Percentiles rank a stretch among this genome's conserved stretches.
Conservation (phyloP, 2,797 vertebrate genomes). For the Cottoperca gobio region DNA sequence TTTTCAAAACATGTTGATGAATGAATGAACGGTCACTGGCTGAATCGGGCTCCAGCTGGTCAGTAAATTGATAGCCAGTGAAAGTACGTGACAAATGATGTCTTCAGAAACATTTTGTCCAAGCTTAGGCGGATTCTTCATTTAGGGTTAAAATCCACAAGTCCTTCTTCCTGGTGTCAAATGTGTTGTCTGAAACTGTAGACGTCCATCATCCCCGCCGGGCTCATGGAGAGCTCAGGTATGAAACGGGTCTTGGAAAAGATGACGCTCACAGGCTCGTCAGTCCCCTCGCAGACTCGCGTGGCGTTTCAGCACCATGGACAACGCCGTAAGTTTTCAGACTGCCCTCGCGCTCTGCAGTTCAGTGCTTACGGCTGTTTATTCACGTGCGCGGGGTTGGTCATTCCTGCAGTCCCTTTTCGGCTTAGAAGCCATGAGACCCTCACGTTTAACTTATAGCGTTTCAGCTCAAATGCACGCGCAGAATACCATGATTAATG, state of each 20-base stretch:
- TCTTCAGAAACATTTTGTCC: constrained; percentile 61
- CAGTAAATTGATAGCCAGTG: constrained; percentile 43
- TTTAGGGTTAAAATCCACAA: constrained; percentile 60
- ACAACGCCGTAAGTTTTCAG: constrained; percentile 62
- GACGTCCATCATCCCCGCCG: constrained; percentile 15
- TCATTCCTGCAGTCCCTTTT: constrained; percentile 51
- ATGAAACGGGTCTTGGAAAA: constrained; percentile 29
- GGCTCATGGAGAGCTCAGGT: constrained; percentile 39
- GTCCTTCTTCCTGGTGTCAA: constrained; percentile 40
- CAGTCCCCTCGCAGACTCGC: constrained; percentile 19
- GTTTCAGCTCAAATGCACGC: constrained; percentile 18
- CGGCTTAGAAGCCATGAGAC: constrained; percentile 12
- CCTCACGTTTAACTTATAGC: constrained; percentile 7
- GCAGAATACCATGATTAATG: constrained; percentile 42
- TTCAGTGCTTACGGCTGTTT: constrained; percentile 1
- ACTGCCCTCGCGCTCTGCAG: constrained; percentile 3
- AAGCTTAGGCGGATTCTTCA: constrained; percentile 49
- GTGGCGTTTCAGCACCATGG: constrained; percentile 66
- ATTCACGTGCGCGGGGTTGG: constrained; percentile 39
- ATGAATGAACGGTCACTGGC: not conserved
- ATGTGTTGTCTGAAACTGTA: constrained; percentile 7
- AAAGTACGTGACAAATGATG: constrained; percentile 44
- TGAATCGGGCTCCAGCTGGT: constrained; percentile 48
- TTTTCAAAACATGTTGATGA: constrained; percentile 27
- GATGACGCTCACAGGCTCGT: constrained; percentile 34